These are phyloP conservation scores for Hippoglossus stenolepis DNA, from an alignment of 2,113 vertebrate species.

Conservation along the genomic window DNA sequence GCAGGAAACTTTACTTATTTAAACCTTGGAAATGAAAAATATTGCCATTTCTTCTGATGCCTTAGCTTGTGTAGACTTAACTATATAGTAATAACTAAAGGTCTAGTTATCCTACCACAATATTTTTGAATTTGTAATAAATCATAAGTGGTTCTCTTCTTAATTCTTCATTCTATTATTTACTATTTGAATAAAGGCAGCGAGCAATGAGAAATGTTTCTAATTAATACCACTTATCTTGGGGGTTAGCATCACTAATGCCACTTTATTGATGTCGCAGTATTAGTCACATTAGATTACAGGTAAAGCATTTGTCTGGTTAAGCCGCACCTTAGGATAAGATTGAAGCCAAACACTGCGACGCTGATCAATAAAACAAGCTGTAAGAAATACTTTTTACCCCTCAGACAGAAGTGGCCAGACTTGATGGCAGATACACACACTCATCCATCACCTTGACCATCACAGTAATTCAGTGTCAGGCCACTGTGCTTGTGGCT, in stretches of 20 bases:
- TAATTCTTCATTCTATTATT: too few relatives aligned
- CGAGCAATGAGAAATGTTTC: too few relatives aligned
- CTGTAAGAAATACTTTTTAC: not conserved
- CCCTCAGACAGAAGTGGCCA: not conserved
- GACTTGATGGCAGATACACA: not conserved
- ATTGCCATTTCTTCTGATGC: too few relatives aligned
- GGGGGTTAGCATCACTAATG: not conserved
- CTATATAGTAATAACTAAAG: not conserved
- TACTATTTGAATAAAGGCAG: too few relatives aligned
- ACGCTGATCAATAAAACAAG: not conserved
- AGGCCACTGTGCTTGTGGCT: not conserved
- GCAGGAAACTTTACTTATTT: too few relatives aligned
- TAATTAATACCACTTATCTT: not conserved
- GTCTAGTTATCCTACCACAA: too few relatives aligned
- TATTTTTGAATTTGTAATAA: too few relatives aligned
- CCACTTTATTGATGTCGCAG: not conserved
- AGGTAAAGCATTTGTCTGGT: not conserved
- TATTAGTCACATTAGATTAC: not conserved
- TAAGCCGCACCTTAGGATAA: not conserved
- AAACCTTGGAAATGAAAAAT: too few relatives aligned
- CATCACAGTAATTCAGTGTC: constrained; percentile 2
- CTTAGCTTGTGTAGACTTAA: not conserved
- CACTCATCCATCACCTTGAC: constrained; percentile 1
- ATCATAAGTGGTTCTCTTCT: too few relatives aligned
- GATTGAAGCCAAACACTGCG: not conserved